These are phyloP conservation scores for Drosophila hawaiiensis DNA, from an alignment of 2,888 invertebrate genomes.

Conservation along the genomic window DNA sequence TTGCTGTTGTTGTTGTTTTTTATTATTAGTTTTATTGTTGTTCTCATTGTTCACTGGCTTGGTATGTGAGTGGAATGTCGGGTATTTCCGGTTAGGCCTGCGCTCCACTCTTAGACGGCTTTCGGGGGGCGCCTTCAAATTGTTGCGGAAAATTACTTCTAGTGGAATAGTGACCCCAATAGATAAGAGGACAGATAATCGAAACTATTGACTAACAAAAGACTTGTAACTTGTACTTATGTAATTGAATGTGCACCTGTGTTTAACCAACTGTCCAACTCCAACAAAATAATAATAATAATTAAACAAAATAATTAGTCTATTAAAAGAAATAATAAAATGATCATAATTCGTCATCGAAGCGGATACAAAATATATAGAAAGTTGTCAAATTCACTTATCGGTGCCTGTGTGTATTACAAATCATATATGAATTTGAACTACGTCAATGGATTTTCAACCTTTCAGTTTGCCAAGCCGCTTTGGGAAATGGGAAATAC, in stretches of 20 bases:
- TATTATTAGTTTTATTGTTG: constrained; percentile 58
- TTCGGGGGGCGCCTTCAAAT: constrained; percentile 37
- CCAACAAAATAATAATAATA: not conserved
- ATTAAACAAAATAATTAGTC: not conserved
- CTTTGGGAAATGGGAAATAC: not conserved
- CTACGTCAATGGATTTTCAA: not conserved
- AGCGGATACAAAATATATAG: not conserved
- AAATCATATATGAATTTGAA: not conserved
- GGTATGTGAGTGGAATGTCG: constrained; percentile 69
- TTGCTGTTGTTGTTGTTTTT: constrained; percentile 40
- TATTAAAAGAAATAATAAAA: not conserved
- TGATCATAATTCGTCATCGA: not conserved
- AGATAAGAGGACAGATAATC: not conserved
- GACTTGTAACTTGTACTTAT: too few relatives aligned
- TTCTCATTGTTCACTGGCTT: constrained; percentile 61
- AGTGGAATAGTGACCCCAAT: constrained; percentile 1
- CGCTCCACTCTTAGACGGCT: constrained; percentile 5
- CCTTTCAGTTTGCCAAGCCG: not conserved
- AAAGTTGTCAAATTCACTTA: not conserved
- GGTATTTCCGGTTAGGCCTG: constrained; percentile 68
- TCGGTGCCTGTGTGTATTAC: not conserved
- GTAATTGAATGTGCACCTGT: not conserved
- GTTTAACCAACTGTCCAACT: not conserved
- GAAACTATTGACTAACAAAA: not conserved
- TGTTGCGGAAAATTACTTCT: constrained; percentile 18